These are phyloP conservation scores for Phorcus lineatus DNA, from an alignment of 2,888 invertebrate genomes.

Conservation along the genomic window DNA sequence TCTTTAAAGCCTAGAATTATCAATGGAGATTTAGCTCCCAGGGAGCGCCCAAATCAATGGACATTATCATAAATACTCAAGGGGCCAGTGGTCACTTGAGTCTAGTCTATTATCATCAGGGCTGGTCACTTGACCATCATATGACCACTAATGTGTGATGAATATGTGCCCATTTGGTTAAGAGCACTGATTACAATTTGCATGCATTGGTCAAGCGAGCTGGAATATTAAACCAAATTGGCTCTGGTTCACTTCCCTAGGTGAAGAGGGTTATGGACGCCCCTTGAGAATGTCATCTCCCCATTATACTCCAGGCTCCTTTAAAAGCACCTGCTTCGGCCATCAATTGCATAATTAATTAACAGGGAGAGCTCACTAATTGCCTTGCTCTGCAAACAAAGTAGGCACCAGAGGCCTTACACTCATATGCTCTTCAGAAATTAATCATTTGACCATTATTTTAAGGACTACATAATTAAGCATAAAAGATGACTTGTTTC, in stretches of 20 bases:
- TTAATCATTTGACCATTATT: too few species aligned
- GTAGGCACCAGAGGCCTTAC: too few species aligned
- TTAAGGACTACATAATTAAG: too few species aligned
- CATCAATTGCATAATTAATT: neutral
- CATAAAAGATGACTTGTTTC: too few species aligned
- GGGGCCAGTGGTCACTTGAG: neutral
- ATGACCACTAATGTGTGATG: neutral
- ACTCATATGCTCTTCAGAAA: too few species aligned
- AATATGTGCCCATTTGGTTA: slow-evolving; percentile 4
- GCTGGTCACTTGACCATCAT: neutral
- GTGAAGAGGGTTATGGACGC: neutral
- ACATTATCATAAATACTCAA: neutral
- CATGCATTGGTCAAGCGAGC: neutral
- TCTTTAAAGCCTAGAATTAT: neutral
- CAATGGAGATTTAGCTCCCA: neutral
- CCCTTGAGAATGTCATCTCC: neutral
- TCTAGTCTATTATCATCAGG: neutral
- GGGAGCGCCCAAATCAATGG: neutral
- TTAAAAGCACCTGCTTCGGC: neutral
- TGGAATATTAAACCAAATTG: neutral
- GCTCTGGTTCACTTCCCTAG: slow-evolving; percentile 1
- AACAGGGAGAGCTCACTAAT: too few species aligned
- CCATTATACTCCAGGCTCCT: neutral
- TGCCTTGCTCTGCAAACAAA: too few species aligned
- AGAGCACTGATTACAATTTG: neutral